Evolutionary conservation across 2,113 vertebrate genomes (phyloP).

Genomic region (Monopterus albus): DNA sequence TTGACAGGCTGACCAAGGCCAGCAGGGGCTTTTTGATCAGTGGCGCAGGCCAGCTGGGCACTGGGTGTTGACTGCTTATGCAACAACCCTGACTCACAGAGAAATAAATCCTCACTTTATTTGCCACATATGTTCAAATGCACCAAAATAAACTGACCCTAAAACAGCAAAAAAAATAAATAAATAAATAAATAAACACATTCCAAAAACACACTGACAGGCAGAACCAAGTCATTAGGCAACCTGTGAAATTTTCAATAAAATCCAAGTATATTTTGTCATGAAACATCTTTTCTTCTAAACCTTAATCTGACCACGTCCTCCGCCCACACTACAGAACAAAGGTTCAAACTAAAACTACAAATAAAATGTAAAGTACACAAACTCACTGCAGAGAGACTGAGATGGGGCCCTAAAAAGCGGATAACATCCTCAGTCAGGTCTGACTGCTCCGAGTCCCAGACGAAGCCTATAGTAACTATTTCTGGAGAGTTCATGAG

Average conservation of each 20-base stretch:
- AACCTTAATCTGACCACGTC: no score
- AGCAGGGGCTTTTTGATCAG: constrained; percentile 72
- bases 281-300: no score
- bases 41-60: constrained; percentile 63
- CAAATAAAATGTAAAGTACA: not conserved
- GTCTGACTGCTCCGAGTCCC: constrained; percentile 96
- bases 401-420: constrained; percentile 88
- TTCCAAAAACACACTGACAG: not conserved
- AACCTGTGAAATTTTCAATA: no score
- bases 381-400: constrained; percentile 88
- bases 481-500: constrained; percentile 98
- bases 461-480: constrained; percentile 94
- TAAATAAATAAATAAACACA: constrained; percentile 36
- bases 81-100: constrained; percentile 69
- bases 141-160: constrained; percentile 54
- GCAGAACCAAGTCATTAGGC: not conserved
- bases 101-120: constrained; percentile 75
- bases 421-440: constrained; percentile 92
- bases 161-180: not conserved
- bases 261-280: no score
- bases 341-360: not conserved
- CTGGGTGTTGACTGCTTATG: constrained; percentile 71
- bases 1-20: constrained; percentile 64
- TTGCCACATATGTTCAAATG: constrained; percentile 69
- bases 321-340: no score